Evolutionary conservation across 2,888 invertebrate genomes (phyloP), one percentile per base, ranked within the genome.

Genomic region (Peribatodes rhomboidaria): DNA sequence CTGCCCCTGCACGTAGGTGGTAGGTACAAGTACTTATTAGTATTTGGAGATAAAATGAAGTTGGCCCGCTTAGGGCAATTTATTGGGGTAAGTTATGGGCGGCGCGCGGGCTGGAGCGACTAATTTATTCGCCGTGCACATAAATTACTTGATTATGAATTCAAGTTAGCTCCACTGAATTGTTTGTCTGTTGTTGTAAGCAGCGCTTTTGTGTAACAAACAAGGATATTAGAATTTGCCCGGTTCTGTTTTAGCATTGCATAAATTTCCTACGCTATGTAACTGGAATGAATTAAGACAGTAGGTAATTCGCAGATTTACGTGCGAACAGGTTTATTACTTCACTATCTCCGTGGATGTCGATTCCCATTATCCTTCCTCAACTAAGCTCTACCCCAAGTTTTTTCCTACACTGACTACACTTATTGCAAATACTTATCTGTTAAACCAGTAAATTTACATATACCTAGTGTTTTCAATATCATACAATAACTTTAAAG

Each of bases 141-240:
- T 93, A 92, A 93, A 93, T 93, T 92, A 93, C 92, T 92, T 92
- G 92, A 93, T 93, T 93, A 93, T 93, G 93, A 93, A 92, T 93
- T 91, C 91, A 88, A 91, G 88, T 90, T 89, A 89, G 90, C 89
- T 92, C 84, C 87, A 89, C 88, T 88, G 89, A 87, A 87, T 87
- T 92, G 90, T 91, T 90, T 91, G 89, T 89, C 87, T 90, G 90
- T 90, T 91, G 89, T 90, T 89, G 86, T 87, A 86, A 88, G 86
- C 88, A 85, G 81, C 85, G 87, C 89, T 90, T 88, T 90, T 88
- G 86, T 87, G 84, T 89, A 85, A 85, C 87, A 89, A 90, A 88
- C 89, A 90, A 86, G 82, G 84, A 86, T 89, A 89, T 87, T 88
- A 87, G 82, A 86, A 86, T 88, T 82, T 81, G 84, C 84, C 83